Percentiles rank a stretch among this genome's conserved stretches.
phyloP scores from a whole-genome alignment of 2,888 invertebrate genomes.

The Ectemnius cavifrons region DNA sequence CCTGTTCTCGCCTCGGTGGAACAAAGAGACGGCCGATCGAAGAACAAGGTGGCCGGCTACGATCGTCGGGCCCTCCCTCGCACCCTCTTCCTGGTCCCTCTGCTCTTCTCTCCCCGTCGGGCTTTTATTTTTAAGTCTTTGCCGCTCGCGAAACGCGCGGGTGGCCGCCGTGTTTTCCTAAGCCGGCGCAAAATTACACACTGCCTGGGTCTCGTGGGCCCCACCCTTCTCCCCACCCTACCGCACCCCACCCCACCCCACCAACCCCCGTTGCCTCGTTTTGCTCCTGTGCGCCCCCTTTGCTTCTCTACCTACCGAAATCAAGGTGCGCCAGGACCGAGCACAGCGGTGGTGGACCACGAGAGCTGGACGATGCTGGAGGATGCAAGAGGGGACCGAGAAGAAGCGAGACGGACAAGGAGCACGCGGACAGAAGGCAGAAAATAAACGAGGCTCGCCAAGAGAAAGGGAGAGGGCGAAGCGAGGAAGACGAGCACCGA shows the following conservation, averaged over 20 bases:
- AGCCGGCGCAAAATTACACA: constrained; percentile 78
- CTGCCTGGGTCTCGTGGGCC: constrained; percentile 66
- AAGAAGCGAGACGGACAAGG: constrained; percentile 33
- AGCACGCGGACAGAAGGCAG: constrained; percentile 1
- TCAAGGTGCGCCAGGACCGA: constrained; percentile 29
- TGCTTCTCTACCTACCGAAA: constrained; percentile 50
- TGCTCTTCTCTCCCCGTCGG: constrained; percentile 32
- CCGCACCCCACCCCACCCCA: constrained; percentile 16
- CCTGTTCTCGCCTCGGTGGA: constrained; percentile 59
- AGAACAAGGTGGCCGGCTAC: constrained; percentile 60
- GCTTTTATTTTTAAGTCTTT: constrained; percentile 75
- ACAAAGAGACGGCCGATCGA: constrained; percentile 65
- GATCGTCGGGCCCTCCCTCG: constrained; percentile 50
- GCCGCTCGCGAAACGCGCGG: constrained; percentile 76
- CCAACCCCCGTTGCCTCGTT: constrained; percentile 25
- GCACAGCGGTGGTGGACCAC: too few relatives aligned
- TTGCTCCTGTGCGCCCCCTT: constrained; percentile 23
- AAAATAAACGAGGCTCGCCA: constrained; percentile 41
- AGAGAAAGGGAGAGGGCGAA: constrained; percentile 46
- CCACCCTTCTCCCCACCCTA: constrained; percentile 18
- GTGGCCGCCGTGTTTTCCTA: constrained; percentile 78
- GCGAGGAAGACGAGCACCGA: constrained; percentile 54
- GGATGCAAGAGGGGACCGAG: constrained; percentile 27
- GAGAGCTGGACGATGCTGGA: too few relatives aligned
- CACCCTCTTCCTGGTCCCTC: not conserved